Evolutionary conservation across 1,140 invertebrate genomes (phyloP), one percentile per base, ranked within the genome.

Genomic region (Drosophila nasuta): DNA sequence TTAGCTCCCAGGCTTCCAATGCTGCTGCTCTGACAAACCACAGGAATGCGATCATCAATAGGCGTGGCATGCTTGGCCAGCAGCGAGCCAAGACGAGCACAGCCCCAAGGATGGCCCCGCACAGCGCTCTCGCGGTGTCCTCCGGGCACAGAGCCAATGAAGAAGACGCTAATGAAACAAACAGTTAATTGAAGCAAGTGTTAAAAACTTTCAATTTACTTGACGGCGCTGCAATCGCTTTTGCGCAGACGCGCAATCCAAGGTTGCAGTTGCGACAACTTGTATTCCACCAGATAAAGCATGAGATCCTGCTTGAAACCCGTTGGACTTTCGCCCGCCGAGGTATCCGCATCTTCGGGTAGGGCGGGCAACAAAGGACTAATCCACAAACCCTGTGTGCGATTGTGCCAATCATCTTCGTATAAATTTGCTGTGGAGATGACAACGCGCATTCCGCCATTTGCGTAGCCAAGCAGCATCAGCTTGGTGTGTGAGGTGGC

Each of bases 401-500:
- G 95, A 92, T 98, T 97, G 80, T 96, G 94, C 98, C 98, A 99
- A 93, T 99, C 98, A 66, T 96, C 95, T 33, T 95, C 93, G 77
- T 98, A 96, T 1, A 99, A 93, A 94, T 99, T 99, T 0, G 98
- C 97, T 0, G 98, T 99, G 2, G 97, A 97, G 17, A 99, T 95
- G 3, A 98, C 95, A 46, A 99, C 95, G 60, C 98, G 93, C 38
- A 98, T 92, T 2, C 96, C 97, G 8, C 95, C 94, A 91, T 98
- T 96, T 89, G 95, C 96, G 79, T 98, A 97, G 30, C 96, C 94
- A 1, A 99, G 93, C 30, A 99, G 94, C 94, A 97, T 97, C 95
- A 99, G 96, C 94, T 99, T 99, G 94, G 97, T 97, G 91, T 99
- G 98, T 94, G 98, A 98, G 73, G 96, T 97, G 28, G 97, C 97